Conservation (phyloP, 2,888 invertebrate species). For the Sarcophaga variegata region DNA sequence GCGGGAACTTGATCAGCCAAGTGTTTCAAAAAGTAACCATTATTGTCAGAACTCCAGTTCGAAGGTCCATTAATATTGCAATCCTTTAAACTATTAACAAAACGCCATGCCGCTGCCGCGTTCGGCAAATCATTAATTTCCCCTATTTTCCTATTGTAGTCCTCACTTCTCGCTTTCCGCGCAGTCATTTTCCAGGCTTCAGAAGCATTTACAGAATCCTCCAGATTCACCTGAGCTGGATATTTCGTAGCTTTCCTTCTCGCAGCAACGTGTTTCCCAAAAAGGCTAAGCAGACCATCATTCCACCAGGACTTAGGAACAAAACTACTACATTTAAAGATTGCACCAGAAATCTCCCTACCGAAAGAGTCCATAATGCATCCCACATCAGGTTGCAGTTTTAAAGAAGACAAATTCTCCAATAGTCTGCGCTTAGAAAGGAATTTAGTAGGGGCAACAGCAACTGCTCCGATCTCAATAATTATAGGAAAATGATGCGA, state of each 20-base stretch:
- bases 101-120: background rate
- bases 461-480: background rate
- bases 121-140: background rate
- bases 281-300: background rate
- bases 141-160: background rate
- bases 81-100: background rate
- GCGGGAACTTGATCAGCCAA: background rate
- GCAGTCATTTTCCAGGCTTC: background rate
- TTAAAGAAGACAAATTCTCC: background rate
- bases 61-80: background rate
- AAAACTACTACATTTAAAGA: background rate
- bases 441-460: background rate
- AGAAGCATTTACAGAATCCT: background rate
- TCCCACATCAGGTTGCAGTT: background rate
- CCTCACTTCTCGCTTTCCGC: background rate
- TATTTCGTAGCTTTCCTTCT: background rate
- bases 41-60: background rate
- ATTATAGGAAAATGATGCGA: slow-evolving; percentile 20
- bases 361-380: background rate
- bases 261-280: background rate
- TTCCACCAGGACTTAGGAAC: slow-evolving; percentile 37
- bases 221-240: background rate
- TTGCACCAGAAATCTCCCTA: background rate
- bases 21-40: background rate
- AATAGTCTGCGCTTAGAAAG: slow-evolving; percentile 2